Evolutionary conservation across 2,113 vertebrate genomes (phyloP).

Genomic region (Aptenodytes forsteri): DNA sequence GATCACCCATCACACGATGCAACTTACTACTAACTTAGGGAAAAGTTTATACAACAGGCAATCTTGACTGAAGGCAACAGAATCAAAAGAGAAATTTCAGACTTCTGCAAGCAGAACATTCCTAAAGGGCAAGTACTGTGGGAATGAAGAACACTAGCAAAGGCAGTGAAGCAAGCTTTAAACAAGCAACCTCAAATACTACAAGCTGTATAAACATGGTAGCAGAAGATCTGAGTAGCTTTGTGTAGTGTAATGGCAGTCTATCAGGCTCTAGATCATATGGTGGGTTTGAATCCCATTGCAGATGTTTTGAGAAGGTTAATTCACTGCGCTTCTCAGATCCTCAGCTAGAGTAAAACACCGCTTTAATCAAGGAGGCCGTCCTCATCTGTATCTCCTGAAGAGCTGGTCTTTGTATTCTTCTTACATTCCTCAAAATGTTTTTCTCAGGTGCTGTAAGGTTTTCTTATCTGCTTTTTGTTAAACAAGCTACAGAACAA

Average conservation of each 20-base stretch:
- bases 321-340: background rate
- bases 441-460: background rate
- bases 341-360: background rate
- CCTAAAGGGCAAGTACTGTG: background rate
- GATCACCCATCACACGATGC: background rate
- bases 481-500: slow-evolving; percentile 24
- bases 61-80: background rate
- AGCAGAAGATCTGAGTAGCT: background rate
- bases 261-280: background rate
- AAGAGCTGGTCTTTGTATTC: background rate
- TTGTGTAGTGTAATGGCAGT: background rate
- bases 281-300: background rate
- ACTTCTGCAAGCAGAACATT: background rate
- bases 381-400: background rate
- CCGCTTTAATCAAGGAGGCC: background rate
- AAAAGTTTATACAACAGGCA: background rate
- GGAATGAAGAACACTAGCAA: background rate
- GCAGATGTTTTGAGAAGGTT: background rate
- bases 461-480: background rate
- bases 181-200: background rate
- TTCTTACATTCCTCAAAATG: background rate
- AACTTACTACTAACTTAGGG: background rate
- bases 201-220: background rate
- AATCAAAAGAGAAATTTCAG: background rate
- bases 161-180: background rate